Conservation (phyloP, 2,797 vertebrate species). For the Premnoplex brunnescens region DNA sequence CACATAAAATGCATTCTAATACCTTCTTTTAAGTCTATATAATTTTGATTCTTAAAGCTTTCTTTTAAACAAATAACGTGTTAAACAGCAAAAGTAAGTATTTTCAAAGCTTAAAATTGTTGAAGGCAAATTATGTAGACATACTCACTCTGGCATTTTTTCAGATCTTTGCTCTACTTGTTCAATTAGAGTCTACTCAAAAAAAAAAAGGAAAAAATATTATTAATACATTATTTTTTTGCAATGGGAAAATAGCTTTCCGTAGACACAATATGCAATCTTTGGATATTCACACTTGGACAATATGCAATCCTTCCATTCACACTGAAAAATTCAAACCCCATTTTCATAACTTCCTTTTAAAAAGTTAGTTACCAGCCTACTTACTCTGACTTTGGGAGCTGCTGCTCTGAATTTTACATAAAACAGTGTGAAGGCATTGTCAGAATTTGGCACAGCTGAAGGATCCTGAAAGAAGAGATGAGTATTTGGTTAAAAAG, state of each 20-base stretch:
- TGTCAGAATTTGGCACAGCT: slow-evolving; percentile 88
- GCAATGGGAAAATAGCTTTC: not conserved
- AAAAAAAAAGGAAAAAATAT: slow-evolving; percentile 4
- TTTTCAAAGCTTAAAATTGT: not conserved
- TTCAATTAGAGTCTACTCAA: slow-evolving; percentile 90
- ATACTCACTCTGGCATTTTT: slow-evolving; percentile 93
- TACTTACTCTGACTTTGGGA: slow-evolving; percentile 95
- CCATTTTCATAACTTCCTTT: not conserved
- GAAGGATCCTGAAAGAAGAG: slow-evolving; percentile 85
- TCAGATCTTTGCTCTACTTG: slow-evolving; percentile 93
- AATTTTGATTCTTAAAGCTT: not conserved
- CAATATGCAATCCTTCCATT: not conserved
- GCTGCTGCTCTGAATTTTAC: slow-evolving; percentile 96
- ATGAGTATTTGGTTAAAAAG: slow-evolving; percentile 9
- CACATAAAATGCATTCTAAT: not conserved
- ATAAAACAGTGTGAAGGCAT: slow-evolving; percentile 96
- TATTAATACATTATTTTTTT: not conserved
- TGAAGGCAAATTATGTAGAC: not conserved
- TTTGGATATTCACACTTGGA: not conserved
- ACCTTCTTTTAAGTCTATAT: not conserved
- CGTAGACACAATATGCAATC: not conserved
- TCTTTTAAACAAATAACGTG: not conserved
- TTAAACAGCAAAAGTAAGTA: not conserved
- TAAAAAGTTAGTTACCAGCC: not conserved
- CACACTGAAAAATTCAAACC: not conserved